These are phyloP conservation scores for Schizothorax lantsangensis DNA, from an alignment of 2,797 vertebrate species.

Conservation along the genomic window DNA sequence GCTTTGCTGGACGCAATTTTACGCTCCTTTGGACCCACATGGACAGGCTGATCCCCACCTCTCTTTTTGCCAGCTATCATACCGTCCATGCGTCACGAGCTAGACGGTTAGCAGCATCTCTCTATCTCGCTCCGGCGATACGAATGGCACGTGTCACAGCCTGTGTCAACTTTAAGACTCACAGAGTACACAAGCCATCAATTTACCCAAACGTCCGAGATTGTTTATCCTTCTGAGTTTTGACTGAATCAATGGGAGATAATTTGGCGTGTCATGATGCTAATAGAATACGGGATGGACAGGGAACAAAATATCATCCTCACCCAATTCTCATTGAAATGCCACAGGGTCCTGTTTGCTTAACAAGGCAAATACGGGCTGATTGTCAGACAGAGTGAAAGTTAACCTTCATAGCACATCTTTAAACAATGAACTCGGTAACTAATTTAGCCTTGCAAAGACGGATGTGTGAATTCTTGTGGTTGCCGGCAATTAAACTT, in stretches of 20 bases:
- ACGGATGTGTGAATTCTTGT: slow-evolving; percentile 2
- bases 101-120: slow-evolving; percentile 42
- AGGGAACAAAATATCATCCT: slow-evolving; percentile 7
- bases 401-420: slow-evolving; percentile 34
- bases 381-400: slow-evolving; percentile 20
- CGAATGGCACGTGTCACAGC: slow-evolving; percentile 30
- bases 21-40: slow-evolving; percentile 69
- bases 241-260: slow-evolving; percentile 35
- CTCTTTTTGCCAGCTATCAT: slow-evolving; percentile 65
- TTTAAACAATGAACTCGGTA: slow-evolving; percentile 26
- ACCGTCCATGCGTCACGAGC: slow-evolving; percentile 49
- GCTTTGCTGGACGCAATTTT: slow-evolving; percentile 83
- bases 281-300: slow-evolving; percentile 44
- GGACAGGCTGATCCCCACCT: slow-evolving; percentile 61
- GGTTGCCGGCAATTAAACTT: slow-evolving; percentile 14
- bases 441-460: slow-evolving; percentile 29
- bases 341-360: slow-evolving; percentile 34
- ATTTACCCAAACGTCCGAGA: slow-evolving; percentile 23
- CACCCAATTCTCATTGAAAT: slow-evolving; percentile 40
- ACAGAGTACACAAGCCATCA: slow-evolving; percentile 21
- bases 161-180: slow-evolving; percentile 37
- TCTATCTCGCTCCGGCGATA: slow-evolving; percentile 2
- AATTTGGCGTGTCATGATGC: slow-evolving; percentile 29
- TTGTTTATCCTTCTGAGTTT: slow-evolving; percentile 36
- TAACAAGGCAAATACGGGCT: slow-evolving; percentile 33